A percentile compares a stretch with the other conserved stretches of the same genome.
These are phyloP conservation scores for Macrochelys suwanniensis DNA, from an alignment of 2,797 vertebrate genomes.

Conservation along the genomic window DNA sequence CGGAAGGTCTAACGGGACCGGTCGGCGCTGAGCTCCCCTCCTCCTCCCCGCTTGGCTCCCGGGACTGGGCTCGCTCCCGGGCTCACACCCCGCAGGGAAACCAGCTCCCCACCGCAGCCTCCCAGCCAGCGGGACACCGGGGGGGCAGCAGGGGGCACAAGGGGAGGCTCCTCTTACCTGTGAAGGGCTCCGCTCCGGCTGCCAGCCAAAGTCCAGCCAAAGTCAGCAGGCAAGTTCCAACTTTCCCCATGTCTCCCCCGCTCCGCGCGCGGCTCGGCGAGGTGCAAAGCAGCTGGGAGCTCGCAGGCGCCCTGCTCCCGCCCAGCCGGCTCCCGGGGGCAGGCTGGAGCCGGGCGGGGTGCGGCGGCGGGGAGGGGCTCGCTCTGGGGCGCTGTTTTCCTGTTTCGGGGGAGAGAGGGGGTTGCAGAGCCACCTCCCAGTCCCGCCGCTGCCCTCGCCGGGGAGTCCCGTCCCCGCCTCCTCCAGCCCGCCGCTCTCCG, in stretches of 20 bases:
- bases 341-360: not conserved
- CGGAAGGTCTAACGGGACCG: not conserved
- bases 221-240: conserved; percentile 84
- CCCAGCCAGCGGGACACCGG: no score
- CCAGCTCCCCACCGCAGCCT: not conserved
- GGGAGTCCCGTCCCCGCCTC: not conserved
- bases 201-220: conserved; percentile 84
- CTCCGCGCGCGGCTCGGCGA: not conserved
- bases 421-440: not conserved
- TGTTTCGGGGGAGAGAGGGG: not conserved
- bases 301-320: conserved; percentile 48
- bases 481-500: not conserved
- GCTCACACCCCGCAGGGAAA: not conserved
- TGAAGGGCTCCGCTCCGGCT: conserved; percentile 77
- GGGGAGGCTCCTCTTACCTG: conserved; percentile 75
- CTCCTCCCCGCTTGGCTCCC: not conserved
- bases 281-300: conserved; percentile 57
- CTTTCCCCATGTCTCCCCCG: conserved; percentile 78
- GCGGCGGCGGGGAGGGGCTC: not conserved
- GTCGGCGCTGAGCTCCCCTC: not conserved
- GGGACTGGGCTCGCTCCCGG: not conserved
- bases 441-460: not conserved
- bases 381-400: not conserved
- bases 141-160: no score
- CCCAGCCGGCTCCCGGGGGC: not conserved